phyloP scores from a whole-genome alignment of 2,888 invertebrate genomes.

The Limnephilus lunatus region DNA sequence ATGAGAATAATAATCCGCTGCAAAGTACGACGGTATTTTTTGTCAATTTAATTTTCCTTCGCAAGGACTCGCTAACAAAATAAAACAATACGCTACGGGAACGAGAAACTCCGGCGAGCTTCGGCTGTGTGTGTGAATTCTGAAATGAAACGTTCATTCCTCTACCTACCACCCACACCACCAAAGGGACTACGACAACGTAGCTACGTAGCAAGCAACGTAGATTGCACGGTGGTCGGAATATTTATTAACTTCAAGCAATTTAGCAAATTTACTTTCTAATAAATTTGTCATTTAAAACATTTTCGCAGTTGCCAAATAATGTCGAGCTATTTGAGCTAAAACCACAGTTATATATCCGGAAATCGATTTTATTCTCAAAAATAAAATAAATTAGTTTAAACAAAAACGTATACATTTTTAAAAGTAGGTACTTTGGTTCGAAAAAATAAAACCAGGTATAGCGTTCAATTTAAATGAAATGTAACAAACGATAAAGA shows the following conservation, averaged over 20 bases:
- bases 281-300: too few species aligned
- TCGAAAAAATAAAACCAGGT: too few species aligned
- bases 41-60: slow-evolving; percentile 50
- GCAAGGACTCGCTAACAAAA: slow-evolving; percentile 59
- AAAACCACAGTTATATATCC: too few species aligned
- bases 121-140: slow-evolving; percentile 34
- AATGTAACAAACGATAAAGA: too few species aligned
- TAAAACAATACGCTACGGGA: slow-evolving; percentile 65
- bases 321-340: too few species aligned
- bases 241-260: background rate
- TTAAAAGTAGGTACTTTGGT: too few species aligned
- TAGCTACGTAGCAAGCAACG: slow-evolving; percentile 32
- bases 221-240: background rate
- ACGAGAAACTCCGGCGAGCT: slow-evolving; percentile 47
- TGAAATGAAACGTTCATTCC: slow-evolving; percentile 47
- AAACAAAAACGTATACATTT: too few species aligned
- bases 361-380: too few species aligned
- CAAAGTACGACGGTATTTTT: slow-evolving; percentile 41
- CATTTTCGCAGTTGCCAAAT: too few species aligned
- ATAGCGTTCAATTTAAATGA: too few species aligned
- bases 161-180: slow-evolving; percentile 37
- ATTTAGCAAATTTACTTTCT: background rate
- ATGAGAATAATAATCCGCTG: slow-evolving; percentile 12
- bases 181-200: slow-evolving; percentile 29
- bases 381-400: too few species aligned